A percentile compares a stretch with the other conserved stretches of the same genome.
Conservation (phyloP, 2,113 vertebrate genomes). For the Leptobrachium leishanense region DNA sequence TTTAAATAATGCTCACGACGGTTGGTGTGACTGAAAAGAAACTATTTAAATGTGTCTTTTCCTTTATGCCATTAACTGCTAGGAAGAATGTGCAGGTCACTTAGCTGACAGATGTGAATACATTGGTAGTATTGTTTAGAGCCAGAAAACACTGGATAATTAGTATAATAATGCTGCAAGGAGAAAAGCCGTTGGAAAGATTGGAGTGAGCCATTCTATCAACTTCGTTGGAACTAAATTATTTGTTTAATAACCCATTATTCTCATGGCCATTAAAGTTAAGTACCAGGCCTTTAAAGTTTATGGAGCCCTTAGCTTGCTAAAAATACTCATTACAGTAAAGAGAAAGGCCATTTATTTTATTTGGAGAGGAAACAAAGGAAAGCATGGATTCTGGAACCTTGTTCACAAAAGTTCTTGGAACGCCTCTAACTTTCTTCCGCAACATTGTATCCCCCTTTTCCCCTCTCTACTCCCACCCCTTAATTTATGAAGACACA, state of each 20-base stretch:
- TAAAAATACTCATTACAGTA: constrained; percentile 50
- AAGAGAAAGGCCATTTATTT: constrained; percentile 26
- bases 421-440: constrained; percentile 21
- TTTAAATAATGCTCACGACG: not conserved
- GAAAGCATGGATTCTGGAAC: not conserved
- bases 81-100: constrained; percentile 40
- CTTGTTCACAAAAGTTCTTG: constrained; percentile 31
- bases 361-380: not conserved
- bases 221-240: constrained; percentile 47
- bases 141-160: constrained; percentile 49
- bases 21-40: not conserved
- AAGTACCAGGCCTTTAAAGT: constrained; percentile 52
- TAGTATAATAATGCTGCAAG: constrained; percentile 48
- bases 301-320: constrained; percentile 46
- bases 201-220: constrained; percentile 44
- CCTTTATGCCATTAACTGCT: not conserved
- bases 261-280: constrained; percentile 55
- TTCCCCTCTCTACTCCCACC: constrained; percentile 48
- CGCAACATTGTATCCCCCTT: constrained; percentile 25
- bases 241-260: constrained; percentile 50
- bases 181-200: constrained; percentile 48
- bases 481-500: constrained; percentile 50
- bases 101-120: not conserved
- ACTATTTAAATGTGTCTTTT: not conserved
- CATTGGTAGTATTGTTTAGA: constrained; percentile 29